Percentiles rank a stretch among this genome's conserved stretches.
Conservation (phyloP, 2,888 invertebrate genomes). For the Pachliopta kotzebuea region DNA sequence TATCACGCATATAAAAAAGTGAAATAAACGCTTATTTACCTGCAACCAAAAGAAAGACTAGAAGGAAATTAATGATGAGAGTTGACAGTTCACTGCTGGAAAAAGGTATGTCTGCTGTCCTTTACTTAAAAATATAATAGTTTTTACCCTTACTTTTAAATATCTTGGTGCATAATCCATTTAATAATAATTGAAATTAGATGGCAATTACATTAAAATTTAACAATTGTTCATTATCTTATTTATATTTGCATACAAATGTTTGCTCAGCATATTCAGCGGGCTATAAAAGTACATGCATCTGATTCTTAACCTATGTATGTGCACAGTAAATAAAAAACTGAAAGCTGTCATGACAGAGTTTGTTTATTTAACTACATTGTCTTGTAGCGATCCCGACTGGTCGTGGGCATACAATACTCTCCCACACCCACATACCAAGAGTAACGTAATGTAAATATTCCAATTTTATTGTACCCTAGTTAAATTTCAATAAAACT, state of each 20-base stretch:
- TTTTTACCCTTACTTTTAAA: too few species aligned
- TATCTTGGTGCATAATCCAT: too few species aligned
- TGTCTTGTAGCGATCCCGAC: conserved; percentile 47
- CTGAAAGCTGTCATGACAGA: conserved; percentile 5
- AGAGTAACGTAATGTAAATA: conserved; percentile 1
- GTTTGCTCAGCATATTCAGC: neutral
- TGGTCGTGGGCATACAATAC: conserved; percentile 43
- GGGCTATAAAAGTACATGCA: neutral
- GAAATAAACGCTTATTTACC: too few species aligned
- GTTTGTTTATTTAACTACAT: conserved; percentile 59
- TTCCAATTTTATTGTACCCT: conserved; percentile 19
- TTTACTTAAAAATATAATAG: too few species aligned
- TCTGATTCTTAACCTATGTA: neutral
- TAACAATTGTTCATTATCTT: too few species aligned
- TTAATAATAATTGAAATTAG: too few species aligned
- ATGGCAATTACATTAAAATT: too few species aligned
- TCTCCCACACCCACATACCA: conserved; percentile 36
- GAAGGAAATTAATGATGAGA: too few species aligned
- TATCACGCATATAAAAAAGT: too few species aligned
- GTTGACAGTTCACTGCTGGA: too few species aligned
- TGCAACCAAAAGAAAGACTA: too few species aligned
- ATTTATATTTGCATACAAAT: neutral
- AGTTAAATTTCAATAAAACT: conserved; percentile 14
- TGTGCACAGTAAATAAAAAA: conserved; percentile 10
- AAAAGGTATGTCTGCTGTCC: too few species aligned